These are phyloP conservation scores for Pandion haliaetus DNA, from an alignment of 2,113 vertebrate species.

Conservation along the genomic window DNA sequence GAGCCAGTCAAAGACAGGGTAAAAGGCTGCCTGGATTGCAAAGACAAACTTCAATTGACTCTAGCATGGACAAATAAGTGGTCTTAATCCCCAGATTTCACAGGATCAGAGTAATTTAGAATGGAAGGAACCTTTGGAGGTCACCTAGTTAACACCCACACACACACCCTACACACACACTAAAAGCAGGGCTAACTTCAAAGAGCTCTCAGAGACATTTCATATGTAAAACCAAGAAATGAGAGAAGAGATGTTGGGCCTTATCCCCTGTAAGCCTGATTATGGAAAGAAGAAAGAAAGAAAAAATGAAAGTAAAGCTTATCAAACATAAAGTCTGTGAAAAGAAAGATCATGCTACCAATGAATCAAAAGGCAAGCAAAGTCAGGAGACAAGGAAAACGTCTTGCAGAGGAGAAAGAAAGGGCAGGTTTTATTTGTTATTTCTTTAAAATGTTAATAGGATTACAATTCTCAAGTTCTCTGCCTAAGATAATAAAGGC, in stretches of 20 bases:
- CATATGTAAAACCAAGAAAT: background rate
- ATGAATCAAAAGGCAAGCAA: background rate
- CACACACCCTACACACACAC: too few relatives aligned
- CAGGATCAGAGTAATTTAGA: background rate
- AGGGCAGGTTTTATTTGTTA: background rate
- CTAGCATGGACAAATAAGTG: background rate
- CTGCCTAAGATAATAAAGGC: slow-evolving; percentile 26
- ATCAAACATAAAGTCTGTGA: background rate
- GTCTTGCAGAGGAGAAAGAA: background rate
- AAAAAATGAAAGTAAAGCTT: background rate
- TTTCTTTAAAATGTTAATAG: slow-evolving; percentile 64
- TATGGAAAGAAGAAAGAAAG: background rate
- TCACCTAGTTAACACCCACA: background rate
- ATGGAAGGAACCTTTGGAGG: background rate
- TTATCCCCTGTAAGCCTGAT: background rate
- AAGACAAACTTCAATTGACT: background rate
- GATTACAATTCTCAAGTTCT: slow-evolving; percentile 40
- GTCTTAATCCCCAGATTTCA: background rate
- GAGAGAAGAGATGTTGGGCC: background rate
- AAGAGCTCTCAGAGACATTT: background rate
- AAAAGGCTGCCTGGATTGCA: background rate
- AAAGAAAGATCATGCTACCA: background rate
- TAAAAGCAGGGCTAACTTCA: background rate
- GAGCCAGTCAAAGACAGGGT: background rate
- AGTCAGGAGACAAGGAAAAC: background rate